Conservation (phyloP, 1,140 invertebrate genomes). For the Microplitis mediator region DNA sequence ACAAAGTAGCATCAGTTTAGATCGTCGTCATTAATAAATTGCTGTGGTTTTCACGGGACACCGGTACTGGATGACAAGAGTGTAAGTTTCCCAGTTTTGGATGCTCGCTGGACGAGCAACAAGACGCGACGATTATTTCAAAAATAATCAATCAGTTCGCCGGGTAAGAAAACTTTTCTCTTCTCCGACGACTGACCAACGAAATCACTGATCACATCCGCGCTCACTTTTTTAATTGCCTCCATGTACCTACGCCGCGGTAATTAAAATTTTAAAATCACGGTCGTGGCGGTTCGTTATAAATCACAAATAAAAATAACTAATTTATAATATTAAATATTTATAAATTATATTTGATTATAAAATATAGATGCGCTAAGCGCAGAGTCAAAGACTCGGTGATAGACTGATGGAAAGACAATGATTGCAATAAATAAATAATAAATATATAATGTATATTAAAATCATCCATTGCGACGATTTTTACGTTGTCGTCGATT, state of each 20-base stretch:
- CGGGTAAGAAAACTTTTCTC: too few species aligned
- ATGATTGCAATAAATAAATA: background rate
- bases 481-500: conserved; percentile 73
- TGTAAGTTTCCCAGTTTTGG: too few species aligned
- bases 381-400: background rate
- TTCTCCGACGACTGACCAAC: too few species aligned
- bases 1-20: conserved; percentile 46
- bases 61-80: too few species aligned
- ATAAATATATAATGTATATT: conserved; percentile 1
- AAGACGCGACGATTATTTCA: background rate
- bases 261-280: too few species aligned
- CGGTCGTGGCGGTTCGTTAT: too few species aligned
- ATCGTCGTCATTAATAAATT: conserved; percentile 20
- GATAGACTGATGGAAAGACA: background rate
- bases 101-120: background rate
- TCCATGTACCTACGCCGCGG: too few species aligned
- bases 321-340: too few species aligned
- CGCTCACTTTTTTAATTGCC: too few species aligned
- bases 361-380: background rate
- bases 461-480: conserved; percentile 63
- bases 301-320: too few species aligned
- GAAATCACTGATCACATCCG: too few species aligned
- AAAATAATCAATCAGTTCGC: background rate
- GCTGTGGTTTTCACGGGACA: conserved; percentile 4
- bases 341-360: background rate